phyloP scores from a whole-genome alignment of 2,888 invertebrate genomes.

The Exocentrus adspersus region DNA sequence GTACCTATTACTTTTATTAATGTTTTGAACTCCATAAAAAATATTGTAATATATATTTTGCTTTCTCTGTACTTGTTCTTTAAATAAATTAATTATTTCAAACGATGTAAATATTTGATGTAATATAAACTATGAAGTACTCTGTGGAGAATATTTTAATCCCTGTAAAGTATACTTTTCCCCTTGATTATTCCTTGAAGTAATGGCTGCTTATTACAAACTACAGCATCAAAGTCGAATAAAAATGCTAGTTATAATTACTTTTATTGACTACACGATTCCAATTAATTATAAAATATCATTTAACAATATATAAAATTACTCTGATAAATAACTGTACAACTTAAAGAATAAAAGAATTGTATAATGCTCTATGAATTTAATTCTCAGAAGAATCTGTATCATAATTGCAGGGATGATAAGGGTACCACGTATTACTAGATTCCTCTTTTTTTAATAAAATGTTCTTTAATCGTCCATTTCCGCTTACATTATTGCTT shows the following conservation, averaged over 20 bases:
- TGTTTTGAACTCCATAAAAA: not conserved
- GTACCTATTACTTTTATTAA: not conserved
- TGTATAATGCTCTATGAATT: slow-evolving; percentile 26
- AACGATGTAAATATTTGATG: no score
- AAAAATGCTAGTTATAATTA: slow-evolving; percentile 22
- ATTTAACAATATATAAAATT: slow-evolving; percentile 44
- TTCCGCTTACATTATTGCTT: slow-evolving; percentile 17
- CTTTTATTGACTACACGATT: slow-evolving; percentile 36
- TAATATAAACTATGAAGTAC: no score
- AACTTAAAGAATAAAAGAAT: slow-evolving; percentile 36
- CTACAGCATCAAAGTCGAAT: no score
- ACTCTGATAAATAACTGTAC: slow-evolving; percentile 45
- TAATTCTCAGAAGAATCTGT: slow-evolving; percentile 43
- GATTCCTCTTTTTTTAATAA: slow-evolving; percentile 37
- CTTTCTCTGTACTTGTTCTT: not conserved
- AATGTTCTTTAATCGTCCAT: slow-evolving; percentile 35
- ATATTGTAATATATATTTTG: not conserved
- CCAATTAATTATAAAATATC: slow-evolving; percentile 36
- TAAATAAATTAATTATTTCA: not conserved
- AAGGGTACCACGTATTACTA: slow-evolving; percentile 38
- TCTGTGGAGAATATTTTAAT: no score
- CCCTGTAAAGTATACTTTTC: no score
- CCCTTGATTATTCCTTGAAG: no score
- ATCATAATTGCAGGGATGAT: slow-evolving; percentile 42
- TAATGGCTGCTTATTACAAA: no score